Conservation (phyloP, 2,113 vertebrate species). For the Chauna torquata region DNA sequence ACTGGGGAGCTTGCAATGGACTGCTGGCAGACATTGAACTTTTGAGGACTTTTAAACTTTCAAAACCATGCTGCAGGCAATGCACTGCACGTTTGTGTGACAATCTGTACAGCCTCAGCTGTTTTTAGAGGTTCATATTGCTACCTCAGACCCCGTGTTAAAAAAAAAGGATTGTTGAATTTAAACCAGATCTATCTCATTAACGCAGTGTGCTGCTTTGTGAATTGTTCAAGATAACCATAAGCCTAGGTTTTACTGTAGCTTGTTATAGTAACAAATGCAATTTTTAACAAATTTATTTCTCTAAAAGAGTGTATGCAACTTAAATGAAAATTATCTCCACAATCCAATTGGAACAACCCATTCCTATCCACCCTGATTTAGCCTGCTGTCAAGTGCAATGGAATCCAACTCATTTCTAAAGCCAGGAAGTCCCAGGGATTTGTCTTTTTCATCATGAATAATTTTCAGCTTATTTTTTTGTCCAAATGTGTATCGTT, state of each 20-base stretch:
- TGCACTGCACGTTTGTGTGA: background rate
- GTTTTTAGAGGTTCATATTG: background rate
- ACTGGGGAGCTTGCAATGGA: background rate
- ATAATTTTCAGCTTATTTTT: background rate
- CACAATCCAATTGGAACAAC: background rate
- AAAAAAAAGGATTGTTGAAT: background rate
- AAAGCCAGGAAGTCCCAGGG: background rate
- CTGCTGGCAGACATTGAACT: background rate
- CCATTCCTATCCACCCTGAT: background rate
- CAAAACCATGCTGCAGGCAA: background rate
- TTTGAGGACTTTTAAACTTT: background rate
- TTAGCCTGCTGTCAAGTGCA: background rate
- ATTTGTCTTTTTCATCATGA: background rate
- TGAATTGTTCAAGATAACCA: background rate
- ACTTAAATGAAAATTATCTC: background rate
- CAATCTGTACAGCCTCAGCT: background rate
- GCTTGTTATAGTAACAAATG: background rate
- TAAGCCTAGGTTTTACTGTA: background rate
- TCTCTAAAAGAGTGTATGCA: background rate
- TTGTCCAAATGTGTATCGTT: background rate
- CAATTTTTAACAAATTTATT: background rate
- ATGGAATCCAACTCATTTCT: background rate
- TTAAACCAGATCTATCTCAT: background rate
- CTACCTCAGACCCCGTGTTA: rapidly evolving
- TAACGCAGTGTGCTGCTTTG: background rate